phyloP scores from a whole-genome alignment of 2,888 invertebrate genomes.

The Drosophila limbata region DNA sequence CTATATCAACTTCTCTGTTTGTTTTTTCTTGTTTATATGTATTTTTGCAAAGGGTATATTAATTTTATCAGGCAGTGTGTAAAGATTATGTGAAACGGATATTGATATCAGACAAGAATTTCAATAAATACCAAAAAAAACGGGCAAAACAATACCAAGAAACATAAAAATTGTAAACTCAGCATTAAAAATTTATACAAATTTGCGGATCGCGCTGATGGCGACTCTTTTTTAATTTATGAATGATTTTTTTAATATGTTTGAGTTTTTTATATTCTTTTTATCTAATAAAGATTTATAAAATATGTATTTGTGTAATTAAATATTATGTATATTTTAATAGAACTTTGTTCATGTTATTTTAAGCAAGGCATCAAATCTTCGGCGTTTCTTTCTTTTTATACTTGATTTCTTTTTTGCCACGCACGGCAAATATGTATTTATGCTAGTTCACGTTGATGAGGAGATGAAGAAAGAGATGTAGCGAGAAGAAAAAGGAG shows the following conservation, averaged over 20 bases:
- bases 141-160: too few species aligned
- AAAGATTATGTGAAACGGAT: not conserved
- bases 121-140: not conserved
- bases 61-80: not conserved
- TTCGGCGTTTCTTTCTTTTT: not conserved
- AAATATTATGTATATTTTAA: too few species aligned
- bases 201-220: too few species aligned
- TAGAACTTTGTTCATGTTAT: not conserved
- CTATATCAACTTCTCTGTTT: slow-evolving; percentile 41
- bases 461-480: not conserved
- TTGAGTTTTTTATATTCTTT: too few species aligned
- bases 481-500: not conserved
- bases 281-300: too few species aligned
- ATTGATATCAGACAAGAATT: too few species aligned
- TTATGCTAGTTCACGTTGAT: slow-evolving; percentile 60
- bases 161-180: too few species aligned
- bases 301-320: too few species aligned
- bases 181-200: too few species aligned
- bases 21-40: not conserved
- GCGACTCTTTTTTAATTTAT: too few species aligned
- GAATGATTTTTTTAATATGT: too few species aligned
- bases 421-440: slow-evolving; percentile 68
- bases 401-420: slow-evolving; percentile 5
- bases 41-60: not conserved
- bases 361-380: not conserved